A percentile compares a stretch with the other conserved stretches of the same genome.
Evolutionary conservation across 2,113 vertebrate species (phyloP).

Genomic region (Artemisiospiza belli): DNA sequence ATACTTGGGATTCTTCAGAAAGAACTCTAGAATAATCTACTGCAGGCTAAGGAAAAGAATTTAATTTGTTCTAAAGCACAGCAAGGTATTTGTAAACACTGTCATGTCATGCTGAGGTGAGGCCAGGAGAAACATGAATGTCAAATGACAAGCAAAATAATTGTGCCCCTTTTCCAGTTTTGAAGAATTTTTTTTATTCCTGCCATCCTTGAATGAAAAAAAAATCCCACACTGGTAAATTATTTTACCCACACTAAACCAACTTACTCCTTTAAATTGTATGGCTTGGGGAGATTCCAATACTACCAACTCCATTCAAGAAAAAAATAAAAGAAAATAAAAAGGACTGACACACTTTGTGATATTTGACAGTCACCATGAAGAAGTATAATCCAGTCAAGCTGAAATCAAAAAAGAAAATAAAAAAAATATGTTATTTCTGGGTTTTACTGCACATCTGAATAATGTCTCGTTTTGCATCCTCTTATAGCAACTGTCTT

Average conservation of each 20-base stretch:
- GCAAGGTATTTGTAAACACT: not conserved
- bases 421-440: not conserved
- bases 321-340: not conserved
- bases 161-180: not conserved
- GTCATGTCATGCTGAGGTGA: not conserved
- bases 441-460: not conserved
- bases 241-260: not conserved
- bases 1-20: not conserved
- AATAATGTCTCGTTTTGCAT: not conserved
- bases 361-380: not conserved
- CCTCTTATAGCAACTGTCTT: fast-evolving
- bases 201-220: not conserved
- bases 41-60: not conserved
- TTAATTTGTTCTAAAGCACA: not conserved
- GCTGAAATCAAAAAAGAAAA: fast-evolving
- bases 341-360: fast-evolving
- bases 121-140: not conserved
- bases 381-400: not conserved
- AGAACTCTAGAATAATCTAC: not conserved
- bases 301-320: not conserved
- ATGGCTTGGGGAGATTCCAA: not conserved
- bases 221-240: fast-evolving
- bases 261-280: not conserved
- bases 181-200: not conserved
- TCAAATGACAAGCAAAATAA: not conserved